These are phyloP conservation scores for Sebastiscus albofasciatus DNA, from an alignment of 2,797 vertebrate species.

Conservation along the genomic window DNA sequence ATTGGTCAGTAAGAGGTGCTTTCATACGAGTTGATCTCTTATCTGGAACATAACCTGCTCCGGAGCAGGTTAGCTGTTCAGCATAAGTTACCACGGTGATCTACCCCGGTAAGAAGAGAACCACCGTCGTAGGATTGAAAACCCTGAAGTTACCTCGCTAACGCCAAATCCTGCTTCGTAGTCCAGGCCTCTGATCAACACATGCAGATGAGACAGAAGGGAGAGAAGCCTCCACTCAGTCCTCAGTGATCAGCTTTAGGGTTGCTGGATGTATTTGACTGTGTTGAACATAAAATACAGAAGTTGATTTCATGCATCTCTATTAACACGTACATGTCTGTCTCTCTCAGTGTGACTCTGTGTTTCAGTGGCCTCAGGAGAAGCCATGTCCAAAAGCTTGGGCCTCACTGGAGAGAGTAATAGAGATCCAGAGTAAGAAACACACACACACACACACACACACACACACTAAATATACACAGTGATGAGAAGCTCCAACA, in stretches of 20 bases:
- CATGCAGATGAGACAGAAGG: not conserved
- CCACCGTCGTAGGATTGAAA: no score
- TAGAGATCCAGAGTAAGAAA: conserved; percentile 94
- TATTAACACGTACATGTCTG: conserved; percentile 1
- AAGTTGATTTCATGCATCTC: not conserved
- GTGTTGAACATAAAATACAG: not conserved
- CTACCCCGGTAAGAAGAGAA: no score
- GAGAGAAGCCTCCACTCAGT: not conserved
- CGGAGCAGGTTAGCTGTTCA: no score
- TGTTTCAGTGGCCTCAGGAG: conserved; percentile 85
- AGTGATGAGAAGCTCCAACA: accelerated
- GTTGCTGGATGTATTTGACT: not conserved
- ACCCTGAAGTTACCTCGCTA: no score
- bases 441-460: not conserved
- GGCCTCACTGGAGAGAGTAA: conserved; percentile 92
- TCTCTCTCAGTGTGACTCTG: conserved; percentile 85
- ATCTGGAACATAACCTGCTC: no score
- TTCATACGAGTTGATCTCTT: no score
- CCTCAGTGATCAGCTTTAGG: not conserved
- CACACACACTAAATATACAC: not conserved
- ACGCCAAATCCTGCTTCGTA: no score
- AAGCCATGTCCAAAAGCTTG: conserved; percentile 91
- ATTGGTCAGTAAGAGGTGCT: no score
- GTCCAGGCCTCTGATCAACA: not conserved
- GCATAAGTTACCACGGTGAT: no score